phyloP scores from a whole-genome alignment of 2,888 invertebrate genomes.

The Hoplodrina ambigua region DNA sequence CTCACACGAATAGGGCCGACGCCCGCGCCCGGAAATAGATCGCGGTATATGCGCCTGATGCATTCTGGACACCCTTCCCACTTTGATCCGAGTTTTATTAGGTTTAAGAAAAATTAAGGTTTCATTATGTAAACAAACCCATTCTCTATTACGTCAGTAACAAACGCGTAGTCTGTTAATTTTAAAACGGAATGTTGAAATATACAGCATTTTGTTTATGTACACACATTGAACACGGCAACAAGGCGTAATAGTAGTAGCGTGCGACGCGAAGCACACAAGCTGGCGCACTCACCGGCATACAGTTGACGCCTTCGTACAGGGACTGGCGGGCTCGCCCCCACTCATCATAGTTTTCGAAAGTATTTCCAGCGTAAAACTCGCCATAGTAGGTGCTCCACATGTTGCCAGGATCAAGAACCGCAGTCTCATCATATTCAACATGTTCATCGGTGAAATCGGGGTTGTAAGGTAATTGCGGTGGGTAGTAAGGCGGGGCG shows the following conservation, averaged over 20 bases:
- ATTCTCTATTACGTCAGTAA: constrained; percentile 53
- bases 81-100: constrained; percentile 81
- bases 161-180: constrained; percentile 56
- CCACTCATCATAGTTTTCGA: constrained; percentile 76
- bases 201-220: constrained; percentile 63
- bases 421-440: constrained; percentile 64
- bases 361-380: constrained; percentile 67
- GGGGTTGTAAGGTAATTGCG: constrained; percentile 85
- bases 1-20: constrained; percentile 85
- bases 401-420: constrained; percentile 58
- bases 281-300: constrained; percentile 84
- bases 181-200: constrained; percentile 55
- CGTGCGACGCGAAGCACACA: constrained; percentile 78
- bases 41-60: constrained; percentile 82
- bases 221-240: constrained; percentile 67
- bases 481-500: constrained; percentile 78
- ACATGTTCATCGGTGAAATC: constrained; percentile 75
- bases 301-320: constrained; percentile 87
- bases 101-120: constrained; percentile 67
- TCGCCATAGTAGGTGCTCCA: constrained; percentile 72
- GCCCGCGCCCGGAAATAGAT: constrained; percentile 89
- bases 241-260: constrained; percentile 70
- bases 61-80: constrained; percentile 84
- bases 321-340: constrained; percentile 81
- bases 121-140: constrained; percentile 61